A percentile compares a stretch with the other conserved stretches of the same genome.
These are phyloP conservation scores for Drosophila macrospina DNA, from an alignment of 2,888 invertebrate species.

Conservation along the genomic window DNA sequence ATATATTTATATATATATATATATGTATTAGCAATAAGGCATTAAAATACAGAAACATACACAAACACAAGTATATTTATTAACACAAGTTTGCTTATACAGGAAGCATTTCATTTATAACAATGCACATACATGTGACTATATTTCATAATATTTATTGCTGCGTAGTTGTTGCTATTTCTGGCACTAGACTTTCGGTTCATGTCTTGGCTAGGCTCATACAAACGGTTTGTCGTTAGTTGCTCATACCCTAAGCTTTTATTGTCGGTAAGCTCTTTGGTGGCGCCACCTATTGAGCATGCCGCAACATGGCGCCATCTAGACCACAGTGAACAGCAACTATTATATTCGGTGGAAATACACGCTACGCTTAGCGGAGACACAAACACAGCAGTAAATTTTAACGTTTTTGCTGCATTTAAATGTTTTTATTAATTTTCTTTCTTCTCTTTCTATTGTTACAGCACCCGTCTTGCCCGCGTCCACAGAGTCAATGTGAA, in stretches of 20 bases:
- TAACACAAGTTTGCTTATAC: too few relatives aligned
- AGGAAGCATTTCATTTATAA: too few relatives aligned
- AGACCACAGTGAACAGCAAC: not conserved
- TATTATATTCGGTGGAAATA: constrained; percentile 8
- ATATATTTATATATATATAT: too few relatives aligned
- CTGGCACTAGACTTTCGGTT: constrained; percentile 3
- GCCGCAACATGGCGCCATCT: constrained; percentile 22
- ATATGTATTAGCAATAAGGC: too few relatives aligned
- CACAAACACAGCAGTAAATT: constrained; percentile 2
- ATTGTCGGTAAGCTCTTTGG: constrained; percentile 21
- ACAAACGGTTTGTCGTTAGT: not conserved
- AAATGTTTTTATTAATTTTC: not conserved
- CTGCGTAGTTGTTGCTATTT: not conserved
- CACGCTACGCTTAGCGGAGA: constrained; percentile 29
- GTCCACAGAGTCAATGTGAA: constrained; percentile 56
- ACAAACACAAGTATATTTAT: too few relatives aligned
- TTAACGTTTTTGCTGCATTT: not conserved
- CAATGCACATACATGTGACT: not conserved
- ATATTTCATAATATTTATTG: constrained; percentile 15
- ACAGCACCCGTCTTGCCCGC: constrained; percentile 71
- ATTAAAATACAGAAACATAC: too few relatives aligned
- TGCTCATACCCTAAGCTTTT: constrained; percentile 1
- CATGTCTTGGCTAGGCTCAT: constrained; percentile 4
- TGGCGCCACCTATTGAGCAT: constrained; percentile 42
- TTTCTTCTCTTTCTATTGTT: constrained; percentile 16